These are phyloP conservation scores for Eulemur coronatus DNA, from an alignment of 2,797 vertebrate species.

Conservation along the genomic window DNA sequence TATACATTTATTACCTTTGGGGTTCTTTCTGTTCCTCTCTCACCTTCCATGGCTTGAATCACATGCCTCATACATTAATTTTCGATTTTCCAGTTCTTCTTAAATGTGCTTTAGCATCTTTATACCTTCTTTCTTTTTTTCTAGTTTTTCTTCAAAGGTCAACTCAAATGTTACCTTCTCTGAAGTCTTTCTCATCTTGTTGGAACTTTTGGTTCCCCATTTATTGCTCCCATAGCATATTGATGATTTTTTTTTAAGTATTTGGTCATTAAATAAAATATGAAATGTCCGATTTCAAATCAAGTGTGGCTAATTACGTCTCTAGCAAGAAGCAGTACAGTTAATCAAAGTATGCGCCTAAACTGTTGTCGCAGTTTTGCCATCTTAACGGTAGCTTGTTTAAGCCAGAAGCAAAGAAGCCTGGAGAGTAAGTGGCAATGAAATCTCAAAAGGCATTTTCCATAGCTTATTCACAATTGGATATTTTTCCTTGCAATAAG, in stretches of 20 bases:
- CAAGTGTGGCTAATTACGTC: no score
- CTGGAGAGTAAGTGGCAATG: no score
- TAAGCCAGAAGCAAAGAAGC: no score
- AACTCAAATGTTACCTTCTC: background rate
- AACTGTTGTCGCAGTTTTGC: no score
- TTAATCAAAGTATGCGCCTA: no score
- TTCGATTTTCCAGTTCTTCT: background rate
- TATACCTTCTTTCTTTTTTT: background rate
- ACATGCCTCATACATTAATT: background rate
- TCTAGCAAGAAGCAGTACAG: no score
- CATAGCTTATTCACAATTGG: no score
- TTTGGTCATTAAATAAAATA: no score
- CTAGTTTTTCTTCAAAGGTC: background rate
- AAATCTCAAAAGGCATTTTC: no score
- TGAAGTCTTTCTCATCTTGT: conserved; percentile 6
- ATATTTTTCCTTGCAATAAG: no score
- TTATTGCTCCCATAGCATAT: background rate
- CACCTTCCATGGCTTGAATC: background rate
- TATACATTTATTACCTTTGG: background rate
- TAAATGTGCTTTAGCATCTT: background rate
- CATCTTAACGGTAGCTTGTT: no score
- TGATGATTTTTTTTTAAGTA: background rate
- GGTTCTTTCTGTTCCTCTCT: background rate
- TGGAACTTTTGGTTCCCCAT: background rate
- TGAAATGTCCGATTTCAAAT: no score